phyloP scores from a whole-genome alignment of 2,797 vertebrate genomes.

The Pelochelys cantorii region DNA sequence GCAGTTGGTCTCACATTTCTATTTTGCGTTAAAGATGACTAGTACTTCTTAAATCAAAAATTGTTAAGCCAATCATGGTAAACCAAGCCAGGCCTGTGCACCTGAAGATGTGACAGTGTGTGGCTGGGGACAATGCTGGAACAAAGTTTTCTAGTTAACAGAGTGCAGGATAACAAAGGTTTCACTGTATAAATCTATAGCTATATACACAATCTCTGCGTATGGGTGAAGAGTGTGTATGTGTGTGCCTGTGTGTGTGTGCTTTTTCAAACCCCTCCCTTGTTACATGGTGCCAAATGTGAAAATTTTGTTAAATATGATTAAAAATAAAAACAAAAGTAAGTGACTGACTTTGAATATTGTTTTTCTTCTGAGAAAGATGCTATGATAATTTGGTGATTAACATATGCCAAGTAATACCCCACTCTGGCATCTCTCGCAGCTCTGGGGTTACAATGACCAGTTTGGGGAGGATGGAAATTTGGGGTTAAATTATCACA shows the following conservation, averaged over 20 bases:
- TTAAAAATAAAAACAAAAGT: neutral
- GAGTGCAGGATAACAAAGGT: too few relatives aligned
- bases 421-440: neutral
- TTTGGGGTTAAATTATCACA: fast-evolving
- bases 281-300: constrained; percentile 17
- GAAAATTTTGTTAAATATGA: constrained; percentile 13
- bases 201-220: neutral
- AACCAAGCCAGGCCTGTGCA: too few relatives aligned
- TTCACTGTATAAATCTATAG: too few relatives aligned
- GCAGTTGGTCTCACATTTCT: too few relatives aligned
- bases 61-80: too few relatives aligned
- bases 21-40: too few relatives aligned
- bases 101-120: too few relatives aligned
- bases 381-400: neutral
- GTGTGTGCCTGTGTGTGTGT: too few relatives aligned
- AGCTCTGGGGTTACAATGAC: fast-evolving
- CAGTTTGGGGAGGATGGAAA: neutral
- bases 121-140: too few relatives aligned
- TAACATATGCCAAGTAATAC: fast-evolving
- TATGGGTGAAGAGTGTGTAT: too few relatives aligned
- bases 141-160: too few relatives aligned
- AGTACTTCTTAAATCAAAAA: too few relatives aligned
- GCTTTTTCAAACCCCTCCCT: neutral
- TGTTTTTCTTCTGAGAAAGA: constrained; percentile 12
- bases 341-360: neutral